Evolutionary conservation across 2,888 invertebrate genomes (phyloP).

Genomic region (Lissonota sp.): DNA sequence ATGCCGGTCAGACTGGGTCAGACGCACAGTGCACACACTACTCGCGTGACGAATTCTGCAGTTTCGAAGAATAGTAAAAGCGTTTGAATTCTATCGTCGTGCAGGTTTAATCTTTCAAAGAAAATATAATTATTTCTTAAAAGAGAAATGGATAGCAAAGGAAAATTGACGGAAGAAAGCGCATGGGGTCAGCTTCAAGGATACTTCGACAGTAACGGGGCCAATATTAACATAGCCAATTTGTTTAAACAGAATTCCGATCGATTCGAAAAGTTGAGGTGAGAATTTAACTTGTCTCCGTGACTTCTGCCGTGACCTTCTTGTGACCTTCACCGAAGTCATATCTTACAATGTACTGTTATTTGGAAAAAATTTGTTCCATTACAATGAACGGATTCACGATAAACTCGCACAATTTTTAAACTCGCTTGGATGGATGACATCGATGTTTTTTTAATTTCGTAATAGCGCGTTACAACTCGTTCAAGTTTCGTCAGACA

Average conservation of each 20-base stretch:
- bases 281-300: constrained; percentile 70
- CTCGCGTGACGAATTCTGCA: too few relatives aligned
- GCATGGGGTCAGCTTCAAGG: constrained; percentile 91
- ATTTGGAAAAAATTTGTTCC: constrained; percentile 18
- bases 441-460: constrained; percentile 14
- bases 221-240: constrained; percentile 91
- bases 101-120: background rate
- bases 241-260: constrained; percentile 92
- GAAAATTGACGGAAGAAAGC: constrained; percentile 87
- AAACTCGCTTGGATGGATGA: background rate
- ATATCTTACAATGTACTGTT: background rate
- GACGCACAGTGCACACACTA: too few relatives aligned
- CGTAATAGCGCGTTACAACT: constrained; percentile 2
- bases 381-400: constrained; percentile 11
- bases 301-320: constrained; percentile 74
- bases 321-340: constrained; percentile 71
- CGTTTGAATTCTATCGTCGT: constrained; percentile 40
- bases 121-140: constrained; percentile 9
- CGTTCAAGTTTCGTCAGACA: constrained; percentile 22
- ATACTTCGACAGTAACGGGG: constrained; percentile 89
- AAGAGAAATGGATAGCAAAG: constrained; percentile 84
- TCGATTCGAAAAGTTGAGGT: constrained; percentile 97
- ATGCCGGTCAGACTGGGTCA: too few relatives aligned
- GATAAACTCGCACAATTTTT: background rate
- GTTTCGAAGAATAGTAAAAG: too few relatives aligned